Evolutionary conservation across 2,113 vertebrate genomes (phyloP).

Genomic region (Brachypodius melanocephalos): DNA sequence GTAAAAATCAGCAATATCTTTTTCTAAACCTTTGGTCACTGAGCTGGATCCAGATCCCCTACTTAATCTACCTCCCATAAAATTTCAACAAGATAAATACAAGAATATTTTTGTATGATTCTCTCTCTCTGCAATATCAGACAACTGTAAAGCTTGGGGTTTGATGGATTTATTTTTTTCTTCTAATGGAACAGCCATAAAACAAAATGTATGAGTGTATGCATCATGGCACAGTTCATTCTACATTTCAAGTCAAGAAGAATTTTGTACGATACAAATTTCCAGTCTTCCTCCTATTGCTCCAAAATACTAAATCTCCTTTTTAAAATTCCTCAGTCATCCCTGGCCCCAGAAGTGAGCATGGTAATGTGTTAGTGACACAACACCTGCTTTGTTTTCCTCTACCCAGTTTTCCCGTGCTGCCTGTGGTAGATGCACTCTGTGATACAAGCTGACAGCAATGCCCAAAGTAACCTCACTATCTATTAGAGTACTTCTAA

Average conservation of each 20-base stretch:
- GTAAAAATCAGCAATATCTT: background rate
- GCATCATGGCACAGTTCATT: background rate
- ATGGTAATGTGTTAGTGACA: background rate
- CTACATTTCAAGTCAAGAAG: background rate
- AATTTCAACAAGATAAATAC: background rate
- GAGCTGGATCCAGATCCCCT: background rate
- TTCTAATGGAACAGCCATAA: background rate
- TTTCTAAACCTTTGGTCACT: background rate
- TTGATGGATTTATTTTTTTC: background rate
- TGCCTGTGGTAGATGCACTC: background rate
- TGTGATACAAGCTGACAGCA: background rate
- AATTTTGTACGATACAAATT: background rate
- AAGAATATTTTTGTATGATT: background rate
- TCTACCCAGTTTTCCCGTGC: background rate
- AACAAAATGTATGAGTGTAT: background rate
- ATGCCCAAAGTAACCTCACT: background rate
- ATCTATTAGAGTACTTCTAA: constrained; percentile 10
- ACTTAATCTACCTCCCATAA: background rate
- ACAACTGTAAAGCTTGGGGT: accelerated
- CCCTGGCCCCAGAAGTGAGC: background rate
- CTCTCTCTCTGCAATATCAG: background rate
- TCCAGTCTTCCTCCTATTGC: background rate
- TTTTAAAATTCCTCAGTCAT: background rate
- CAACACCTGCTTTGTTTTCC: background rate
- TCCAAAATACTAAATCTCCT: background rate